Conservation (phyloP, 2,113 vertebrate species). For the Leptocoma aspasia region DNA sequence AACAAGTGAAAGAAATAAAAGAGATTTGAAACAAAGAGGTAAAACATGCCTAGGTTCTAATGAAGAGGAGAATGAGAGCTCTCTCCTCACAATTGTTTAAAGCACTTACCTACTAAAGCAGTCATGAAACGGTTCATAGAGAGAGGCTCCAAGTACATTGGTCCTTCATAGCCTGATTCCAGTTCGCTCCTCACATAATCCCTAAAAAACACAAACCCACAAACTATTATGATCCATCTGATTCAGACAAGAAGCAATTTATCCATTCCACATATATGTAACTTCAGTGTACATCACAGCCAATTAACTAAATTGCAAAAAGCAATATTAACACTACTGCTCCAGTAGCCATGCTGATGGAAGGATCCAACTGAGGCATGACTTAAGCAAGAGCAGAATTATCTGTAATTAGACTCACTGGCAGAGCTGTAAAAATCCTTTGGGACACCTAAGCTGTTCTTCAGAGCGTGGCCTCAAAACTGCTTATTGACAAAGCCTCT, state of each 20-base stretch:
- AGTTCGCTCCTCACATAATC: constrained; percentile 96
- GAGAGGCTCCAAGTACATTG: constrained; percentile 93
- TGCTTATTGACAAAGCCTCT: constrained; percentile 47
- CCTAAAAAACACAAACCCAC: constrained; percentile 70
- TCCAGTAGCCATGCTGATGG: neutral
- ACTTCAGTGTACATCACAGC: neutral
- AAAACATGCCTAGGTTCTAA: neutral
- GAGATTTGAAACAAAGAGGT: neutral
- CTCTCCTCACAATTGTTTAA: neutral
- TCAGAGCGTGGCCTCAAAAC: constrained; percentile 15
- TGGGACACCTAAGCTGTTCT: constrained; percentile 36
- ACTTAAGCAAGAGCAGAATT: neutral
- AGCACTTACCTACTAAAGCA: constrained; percentile 88
- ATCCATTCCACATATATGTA: neutral
- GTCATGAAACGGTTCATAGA: constrained; percentile 97
- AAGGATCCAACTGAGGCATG: neutral
- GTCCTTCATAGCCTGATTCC: constrained; percentile 93
- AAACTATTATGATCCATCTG: neutral
- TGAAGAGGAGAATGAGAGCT: neutral
- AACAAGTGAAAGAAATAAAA: neutral
- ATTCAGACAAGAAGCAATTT: neutral
- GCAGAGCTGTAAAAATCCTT: constrained; percentile 35
- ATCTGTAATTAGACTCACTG: constrained; percentile 54
- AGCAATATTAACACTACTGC: neutral
- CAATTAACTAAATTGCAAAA: constrained; percentile 9